Evolutionary conservation across 2,797 vertebrate genomes (phyloP).

Genomic region (Spheniscus humboldti): DNA sequence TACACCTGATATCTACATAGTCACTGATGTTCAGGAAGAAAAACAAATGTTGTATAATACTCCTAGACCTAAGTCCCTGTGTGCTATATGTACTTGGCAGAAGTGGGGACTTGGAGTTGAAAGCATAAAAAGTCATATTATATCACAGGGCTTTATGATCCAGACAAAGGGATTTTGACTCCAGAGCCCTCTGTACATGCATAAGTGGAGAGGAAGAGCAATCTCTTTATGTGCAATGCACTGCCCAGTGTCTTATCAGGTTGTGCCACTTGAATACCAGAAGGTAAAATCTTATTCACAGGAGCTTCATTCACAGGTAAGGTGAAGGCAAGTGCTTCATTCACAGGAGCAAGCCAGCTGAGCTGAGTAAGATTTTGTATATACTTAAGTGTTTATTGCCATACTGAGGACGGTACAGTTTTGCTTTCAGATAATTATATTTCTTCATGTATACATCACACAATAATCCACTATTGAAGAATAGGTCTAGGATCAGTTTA

Average conservation of each 20-base stretch:
- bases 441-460: background rate
- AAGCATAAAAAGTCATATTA: background rate
- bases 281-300: background rate
- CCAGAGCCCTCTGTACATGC: background rate
- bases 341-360: background rate
- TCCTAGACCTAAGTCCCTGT: too few relatives aligned
- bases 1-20: background rate
- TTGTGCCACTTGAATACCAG: background rate
- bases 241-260: background rate
- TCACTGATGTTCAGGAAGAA: background rate
- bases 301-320: background rate
- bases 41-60: background rate
- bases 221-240: too few relatives aligned
- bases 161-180: background rate
- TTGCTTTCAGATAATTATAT: background rate
- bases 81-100: background rate
- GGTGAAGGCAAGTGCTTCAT: background rate
- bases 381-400: background rate
- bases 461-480: background rate
- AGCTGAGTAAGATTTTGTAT: background rate
- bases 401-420: background rate
- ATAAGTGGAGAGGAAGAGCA: background rate
- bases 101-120: background rate
- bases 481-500: background rate
- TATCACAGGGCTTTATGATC: background rate